Conservation (phyloP, 2,113 vertebrate genomes). For the Cryptoleucopteryx plumbea region DNA sequence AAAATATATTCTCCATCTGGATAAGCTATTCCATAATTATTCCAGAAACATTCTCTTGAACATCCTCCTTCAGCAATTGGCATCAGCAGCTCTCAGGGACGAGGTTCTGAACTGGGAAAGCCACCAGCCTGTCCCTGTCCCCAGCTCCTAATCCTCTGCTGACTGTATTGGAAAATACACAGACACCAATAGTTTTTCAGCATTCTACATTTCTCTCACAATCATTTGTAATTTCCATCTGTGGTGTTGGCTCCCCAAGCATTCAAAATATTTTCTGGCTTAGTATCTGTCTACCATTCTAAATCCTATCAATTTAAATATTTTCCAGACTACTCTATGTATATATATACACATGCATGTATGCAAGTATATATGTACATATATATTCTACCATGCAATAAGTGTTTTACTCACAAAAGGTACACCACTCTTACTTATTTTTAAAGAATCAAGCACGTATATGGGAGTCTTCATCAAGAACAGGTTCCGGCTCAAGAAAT, state of each 20-base stretch:
- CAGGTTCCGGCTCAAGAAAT: neutral
- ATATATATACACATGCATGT: neutral
- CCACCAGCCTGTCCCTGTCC: neutral
- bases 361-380: neutral
- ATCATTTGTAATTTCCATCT: neutral
- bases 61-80: fast-evolving
- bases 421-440: neutral
- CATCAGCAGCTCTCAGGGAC: neutral
- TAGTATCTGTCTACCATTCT: neutral
- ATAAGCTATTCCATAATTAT: neutral
- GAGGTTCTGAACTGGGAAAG: neutral
- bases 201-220: neutral
- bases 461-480: neutral
- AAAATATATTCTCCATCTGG: neutral
- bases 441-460: neutral
- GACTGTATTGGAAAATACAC: neutral
- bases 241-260: neutral
- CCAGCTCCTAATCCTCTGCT: neutral
- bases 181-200: neutral
- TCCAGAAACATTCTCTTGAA: neutral
- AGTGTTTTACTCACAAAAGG: neutral
- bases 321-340: neutral
- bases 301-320: neutral
- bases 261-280: neutral
- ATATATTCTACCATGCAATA: neutral